Percentiles rank a stretch among this genome's conserved stretches.
Conservation (phyloP, 2,113 vertebrate species). For the Haemorhous mexicanus region DNA sequence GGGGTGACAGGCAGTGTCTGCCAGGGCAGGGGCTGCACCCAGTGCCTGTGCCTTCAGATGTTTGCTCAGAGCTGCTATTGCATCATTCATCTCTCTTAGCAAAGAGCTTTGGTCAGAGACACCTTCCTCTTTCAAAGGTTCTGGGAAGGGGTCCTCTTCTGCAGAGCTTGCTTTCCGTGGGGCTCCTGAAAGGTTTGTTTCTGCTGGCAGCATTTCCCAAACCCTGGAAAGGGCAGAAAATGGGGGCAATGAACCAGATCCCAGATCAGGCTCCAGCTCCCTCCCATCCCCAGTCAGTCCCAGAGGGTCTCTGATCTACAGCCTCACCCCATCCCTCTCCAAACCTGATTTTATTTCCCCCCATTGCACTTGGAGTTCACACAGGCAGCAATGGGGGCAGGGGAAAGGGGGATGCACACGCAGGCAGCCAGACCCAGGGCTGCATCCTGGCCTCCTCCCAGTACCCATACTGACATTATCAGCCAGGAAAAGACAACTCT, state of each 20-base stretch:
- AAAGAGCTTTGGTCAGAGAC: conserved; percentile 43
- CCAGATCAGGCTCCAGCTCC: not conserved
- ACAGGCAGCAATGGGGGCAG: not conserved
- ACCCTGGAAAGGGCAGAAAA: conserved; percentile 20
- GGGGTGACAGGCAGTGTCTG: not conserved
- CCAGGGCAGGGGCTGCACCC: not conserved
- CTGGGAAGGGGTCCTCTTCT: conserved; percentile 49
- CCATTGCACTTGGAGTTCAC: not conserved
- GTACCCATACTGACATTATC: accelerated
- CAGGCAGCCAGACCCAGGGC: not conserved
- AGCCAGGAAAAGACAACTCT: not conserved
- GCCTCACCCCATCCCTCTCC: not conserved
- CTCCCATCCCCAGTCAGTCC: not conserved
- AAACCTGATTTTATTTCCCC: not conserved
- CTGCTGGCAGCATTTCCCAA: not conserved
- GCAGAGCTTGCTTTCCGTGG: not conserved
- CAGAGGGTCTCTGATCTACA: not conserved
- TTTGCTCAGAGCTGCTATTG: conserved; percentile 32
- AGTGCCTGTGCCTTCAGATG: not conserved
- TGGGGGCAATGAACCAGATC: not conserved
- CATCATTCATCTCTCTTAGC: conserved; percentile 61
- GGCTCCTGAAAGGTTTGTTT: not conserved
- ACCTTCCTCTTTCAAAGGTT: not conserved
- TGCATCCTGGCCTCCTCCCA: not conserved
- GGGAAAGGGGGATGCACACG: not conserved